phyloP scores from a whole-genome alignment of 1,140 invertebrate genomes.

The Holcopasites calliopsidis region DNA sequence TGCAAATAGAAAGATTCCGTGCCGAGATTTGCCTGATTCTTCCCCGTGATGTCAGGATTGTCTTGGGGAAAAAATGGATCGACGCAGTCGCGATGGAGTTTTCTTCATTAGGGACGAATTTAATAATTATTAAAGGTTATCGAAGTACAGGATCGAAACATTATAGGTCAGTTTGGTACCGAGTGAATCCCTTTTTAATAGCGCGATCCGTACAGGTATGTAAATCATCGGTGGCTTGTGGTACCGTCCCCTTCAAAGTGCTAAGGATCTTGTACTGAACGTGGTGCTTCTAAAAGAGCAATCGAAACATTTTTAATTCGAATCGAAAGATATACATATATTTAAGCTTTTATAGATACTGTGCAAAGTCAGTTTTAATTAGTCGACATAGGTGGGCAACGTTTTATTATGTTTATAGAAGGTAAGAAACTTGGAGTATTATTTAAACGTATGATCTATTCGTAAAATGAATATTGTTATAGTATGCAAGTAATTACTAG shows the following conservation, averaged over 20 bases:
- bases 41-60: not conserved
- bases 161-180: constrained; percentile 3
- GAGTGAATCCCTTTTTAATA: constrained; percentile 2
- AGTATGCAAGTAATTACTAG: not conserved
- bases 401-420: too few relatives aligned
- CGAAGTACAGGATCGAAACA: not conserved
- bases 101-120: not conserved
- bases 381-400: too few relatives aligned
- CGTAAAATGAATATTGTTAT: not conserved
- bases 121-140: not conserved
- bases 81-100: not conserved
- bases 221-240: constrained; percentile 2
- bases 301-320: too few relatives aligned
- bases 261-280: not conserved
- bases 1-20: constrained; percentile 38
- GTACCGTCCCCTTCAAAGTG: constrained; percentile 9
- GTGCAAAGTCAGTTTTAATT: too few relatives aligned
- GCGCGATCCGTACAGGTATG: constrained; percentile 4
- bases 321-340: too few relatives aligned
- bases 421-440: too few relatives aligned
- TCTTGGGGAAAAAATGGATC: not conserved
- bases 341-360: too few relatives aligned
- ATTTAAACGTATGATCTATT: too few relatives aligned
- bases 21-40: not conserved
- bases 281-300: too few relatives aligned